These are phyloP conservation scores for Augochlora pura DNA, from an alignment of 1,140 invertebrate genomes.

Conservation along the genomic window DNA sequence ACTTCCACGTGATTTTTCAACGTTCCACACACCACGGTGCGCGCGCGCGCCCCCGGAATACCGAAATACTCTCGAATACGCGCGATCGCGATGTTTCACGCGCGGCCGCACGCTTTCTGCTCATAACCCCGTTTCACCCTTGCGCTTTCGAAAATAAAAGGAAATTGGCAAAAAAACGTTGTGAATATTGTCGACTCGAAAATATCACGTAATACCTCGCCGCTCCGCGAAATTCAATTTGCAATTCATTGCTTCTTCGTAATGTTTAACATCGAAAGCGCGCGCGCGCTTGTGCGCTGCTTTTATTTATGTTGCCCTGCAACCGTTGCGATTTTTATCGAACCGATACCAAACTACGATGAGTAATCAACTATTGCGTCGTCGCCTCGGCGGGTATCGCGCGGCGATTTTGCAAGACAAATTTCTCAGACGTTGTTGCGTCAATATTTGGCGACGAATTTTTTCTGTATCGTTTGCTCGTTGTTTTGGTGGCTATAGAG, in stretches of 20 bases:
- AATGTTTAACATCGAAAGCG: not conserved
- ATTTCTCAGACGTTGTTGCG: too few relatives aligned
- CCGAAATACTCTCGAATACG: not conserved
- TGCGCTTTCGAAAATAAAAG: not conserved
- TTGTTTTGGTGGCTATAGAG: too few relatives aligned
- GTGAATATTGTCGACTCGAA: not conserved
- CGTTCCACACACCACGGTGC: constrained; percentile 15
- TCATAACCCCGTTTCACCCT: not conserved
- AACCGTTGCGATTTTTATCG: too few relatives aligned
- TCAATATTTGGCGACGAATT: too few relatives aligned
- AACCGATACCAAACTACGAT: too few relatives aligned
- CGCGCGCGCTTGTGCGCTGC: not conserved
- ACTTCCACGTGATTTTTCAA: constrained; percentile 30
- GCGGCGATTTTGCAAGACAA: too few relatives aligned
- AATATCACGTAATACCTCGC: not conserved
- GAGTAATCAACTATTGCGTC: too few relatives aligned
- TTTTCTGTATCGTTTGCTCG: too few relatives aligned
- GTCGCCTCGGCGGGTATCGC: too few relatives aligned
- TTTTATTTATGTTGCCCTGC: not conserved
- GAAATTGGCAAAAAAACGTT: constrained; percentile 2
- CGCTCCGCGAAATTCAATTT: not conserved
- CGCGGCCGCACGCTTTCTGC: constrained; percentile 1
- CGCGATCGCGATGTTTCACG: not conserved
- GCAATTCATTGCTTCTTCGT: not conserved
- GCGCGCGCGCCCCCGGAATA: too few relatives aligned